Evolutionary conservation across 1,140 invertebrate genomes (phyloP).

Genomic region (Ceratina australensis): DNA sequence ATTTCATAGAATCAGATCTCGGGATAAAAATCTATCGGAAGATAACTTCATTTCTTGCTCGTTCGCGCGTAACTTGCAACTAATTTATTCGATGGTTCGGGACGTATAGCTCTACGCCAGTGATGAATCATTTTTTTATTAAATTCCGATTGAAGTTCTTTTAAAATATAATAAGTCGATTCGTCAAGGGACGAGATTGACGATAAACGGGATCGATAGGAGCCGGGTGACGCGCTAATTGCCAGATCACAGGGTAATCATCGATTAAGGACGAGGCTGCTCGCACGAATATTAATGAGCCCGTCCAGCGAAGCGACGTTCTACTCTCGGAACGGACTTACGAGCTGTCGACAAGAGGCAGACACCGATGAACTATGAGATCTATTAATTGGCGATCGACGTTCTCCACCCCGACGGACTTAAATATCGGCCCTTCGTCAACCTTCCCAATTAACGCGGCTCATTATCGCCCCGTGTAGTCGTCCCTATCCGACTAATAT

Average conservation of each 20-base stretch:
- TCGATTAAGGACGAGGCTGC: constrained; percentile 26
- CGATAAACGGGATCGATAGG: constrained; percentile 28
- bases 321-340: constrained; percentile 2
- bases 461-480: constrained; percentile 42
- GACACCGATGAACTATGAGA: constrained; percentile 38
- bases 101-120: neutral
- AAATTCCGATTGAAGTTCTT: neutral
- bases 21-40: neutral
- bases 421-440: constrained; percentile 49
- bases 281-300: constrained; percentile 44
- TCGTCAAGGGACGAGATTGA: neutral
- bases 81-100: neutral
- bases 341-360: constrained; percentile 22
- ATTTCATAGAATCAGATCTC: neutral
- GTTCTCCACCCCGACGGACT: neutral
- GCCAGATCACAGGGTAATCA: constrained; percentile 43
- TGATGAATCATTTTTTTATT: too few species aligned
- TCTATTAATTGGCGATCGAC: constrained; percentile 53
- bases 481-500: constrained; percentile 24
- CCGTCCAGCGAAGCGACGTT: neutral
- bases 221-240: constrained; percentile 34
- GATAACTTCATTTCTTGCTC: neutral
- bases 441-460: constrained; percentile 57
- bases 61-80: too few species aligned
- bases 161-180: neutral